A percentile compares a stretch with the other conserved stretches of the same genome.
phyloP scores from a whole-genome alignment of 2,888 invertebrate species.

The Copidosoma aretas region DNA sequence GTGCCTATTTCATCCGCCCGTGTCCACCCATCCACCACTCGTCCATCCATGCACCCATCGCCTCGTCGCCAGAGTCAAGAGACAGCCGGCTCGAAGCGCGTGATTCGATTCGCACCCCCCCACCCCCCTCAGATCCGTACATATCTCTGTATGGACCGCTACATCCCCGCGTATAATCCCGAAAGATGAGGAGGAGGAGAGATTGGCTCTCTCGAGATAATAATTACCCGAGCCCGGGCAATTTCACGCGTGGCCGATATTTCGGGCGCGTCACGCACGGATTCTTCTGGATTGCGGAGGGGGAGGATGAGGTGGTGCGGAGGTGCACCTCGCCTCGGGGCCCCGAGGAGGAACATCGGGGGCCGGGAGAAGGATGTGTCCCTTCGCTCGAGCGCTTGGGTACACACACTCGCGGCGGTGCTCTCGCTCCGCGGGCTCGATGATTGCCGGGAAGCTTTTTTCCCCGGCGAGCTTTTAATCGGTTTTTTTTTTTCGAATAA shows the following conservation, averaged over 20 bases:
- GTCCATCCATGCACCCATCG: too few relatives aligned
- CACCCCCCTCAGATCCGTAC: not conserved
- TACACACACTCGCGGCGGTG: too few relatives aligned
- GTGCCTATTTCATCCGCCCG: not conserved
- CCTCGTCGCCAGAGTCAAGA: too few relatives aligned
- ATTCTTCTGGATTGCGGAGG: slow-evolving; percentile 24
- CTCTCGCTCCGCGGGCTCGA: too few relatives aligned
- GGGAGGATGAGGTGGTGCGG: not conserved
- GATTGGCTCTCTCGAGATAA: slow-evolving; percentile 51
- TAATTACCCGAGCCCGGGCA: slow-evolving; percentile 56
- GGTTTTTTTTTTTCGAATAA: too few relatives aligned
- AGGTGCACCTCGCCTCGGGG: not conserved
- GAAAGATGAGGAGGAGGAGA: slow-evolving; percentile 23
- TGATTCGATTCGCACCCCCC: slow-evolving; percentile 28
- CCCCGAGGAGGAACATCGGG: not conserved
- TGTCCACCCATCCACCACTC: too few relatives aligned
- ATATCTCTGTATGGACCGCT: not conserved
- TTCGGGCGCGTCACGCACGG: slow-evolving; percentile 12
- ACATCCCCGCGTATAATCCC: not conserved
- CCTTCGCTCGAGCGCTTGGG: too few relatives aligned
- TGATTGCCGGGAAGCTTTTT: too few relatives aligned
- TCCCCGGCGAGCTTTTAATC: too few relatives aligned
- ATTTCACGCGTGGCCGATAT: slow-evolving; percentile 57
- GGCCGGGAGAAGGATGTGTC: too few relatives aligned
- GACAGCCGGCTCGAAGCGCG: not conserved